Conservation (phyloP, 2,797 vertebrate genomes). For the Hydrocynus forskahlii region DNA sequence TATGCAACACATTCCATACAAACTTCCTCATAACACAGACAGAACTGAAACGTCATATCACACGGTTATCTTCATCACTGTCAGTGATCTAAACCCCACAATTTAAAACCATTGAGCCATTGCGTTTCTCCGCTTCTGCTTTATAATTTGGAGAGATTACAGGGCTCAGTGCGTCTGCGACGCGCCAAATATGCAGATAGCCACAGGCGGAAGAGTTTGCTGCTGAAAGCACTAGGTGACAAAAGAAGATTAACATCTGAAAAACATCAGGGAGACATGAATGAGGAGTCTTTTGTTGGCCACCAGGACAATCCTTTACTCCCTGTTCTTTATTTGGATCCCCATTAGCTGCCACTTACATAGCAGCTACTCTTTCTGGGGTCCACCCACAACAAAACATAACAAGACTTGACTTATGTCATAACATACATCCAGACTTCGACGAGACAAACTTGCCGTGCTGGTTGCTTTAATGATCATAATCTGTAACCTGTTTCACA, state of each 20-base stretch:
- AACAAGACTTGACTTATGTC: too few species aligned
- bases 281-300: too few species aligned
- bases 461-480: too few species aligned
- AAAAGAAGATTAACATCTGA: neutral
- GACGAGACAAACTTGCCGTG: too few species aligned
- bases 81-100: conserved; percentile 12
- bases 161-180: conserved; percentile 12
- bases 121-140: neutral
- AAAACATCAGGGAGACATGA: too few species aligned
- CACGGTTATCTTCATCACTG: conserved; percentile 5
- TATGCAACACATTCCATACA: neutral
- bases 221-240: neutral
- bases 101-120: conserved; percentile 25
- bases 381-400: too few species aligned
- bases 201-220: neutral
- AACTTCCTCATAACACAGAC: neutral
- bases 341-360: too few species aligned
- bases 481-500: too few species aligned
- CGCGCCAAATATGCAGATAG: conserved; percentile 17
- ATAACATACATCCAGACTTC: too few species aligned
- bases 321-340: too few species aligned
- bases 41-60: conserved; percentile 10
- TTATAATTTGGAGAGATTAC: conserved; percentile 48
- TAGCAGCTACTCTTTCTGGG: too few species aligned
- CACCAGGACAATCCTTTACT: neutral